Conservation (phyloP, 2,797 vertebrate genomes). For the Diceros bicornis region DNA sequence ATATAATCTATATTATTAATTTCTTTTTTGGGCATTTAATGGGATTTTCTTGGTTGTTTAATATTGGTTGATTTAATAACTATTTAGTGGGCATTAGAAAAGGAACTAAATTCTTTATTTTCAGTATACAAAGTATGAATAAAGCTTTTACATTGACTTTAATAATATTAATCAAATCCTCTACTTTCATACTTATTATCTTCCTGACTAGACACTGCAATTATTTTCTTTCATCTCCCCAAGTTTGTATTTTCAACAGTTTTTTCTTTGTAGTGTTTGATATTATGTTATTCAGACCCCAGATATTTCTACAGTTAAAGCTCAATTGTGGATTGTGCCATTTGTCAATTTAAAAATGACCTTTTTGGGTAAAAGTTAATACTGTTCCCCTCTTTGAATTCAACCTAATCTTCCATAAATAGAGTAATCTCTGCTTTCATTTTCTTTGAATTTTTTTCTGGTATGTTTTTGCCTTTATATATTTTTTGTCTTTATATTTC, state of each 20-base stretch:
- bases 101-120: conserved; percentile 66
- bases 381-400: neutral
- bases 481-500: neutral
- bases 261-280: conserved; percentile 53
- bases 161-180: conserved; percentile 51
- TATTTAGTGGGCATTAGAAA: conserved; percentile 51
- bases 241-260: neutral
- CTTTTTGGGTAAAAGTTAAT: conserved; percentile 5
- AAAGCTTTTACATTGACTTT: conserved; percentile 62
- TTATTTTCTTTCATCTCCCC: neutral
- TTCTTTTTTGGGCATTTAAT: conserved; percentile 67
- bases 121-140: conserved; percentile 3
- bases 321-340: neutral
- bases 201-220: neutral
- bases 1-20: conserved; percentile 79
- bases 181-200: neutral
- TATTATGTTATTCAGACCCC: neutral
- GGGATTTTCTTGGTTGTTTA: conserved; percentile 69
- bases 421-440: conserved; percentile 25
- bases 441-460: conserved; percentile 36
- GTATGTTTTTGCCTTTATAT: neutral
- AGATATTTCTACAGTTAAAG: conserved; percentile 19
- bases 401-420: neutral
- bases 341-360: conserved; percentile 52
- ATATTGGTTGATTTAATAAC: conserved; percentile 64